Conservation (phyloP, 2,888 invertebrate genomes). For the Papilio elwesi region DNA sequence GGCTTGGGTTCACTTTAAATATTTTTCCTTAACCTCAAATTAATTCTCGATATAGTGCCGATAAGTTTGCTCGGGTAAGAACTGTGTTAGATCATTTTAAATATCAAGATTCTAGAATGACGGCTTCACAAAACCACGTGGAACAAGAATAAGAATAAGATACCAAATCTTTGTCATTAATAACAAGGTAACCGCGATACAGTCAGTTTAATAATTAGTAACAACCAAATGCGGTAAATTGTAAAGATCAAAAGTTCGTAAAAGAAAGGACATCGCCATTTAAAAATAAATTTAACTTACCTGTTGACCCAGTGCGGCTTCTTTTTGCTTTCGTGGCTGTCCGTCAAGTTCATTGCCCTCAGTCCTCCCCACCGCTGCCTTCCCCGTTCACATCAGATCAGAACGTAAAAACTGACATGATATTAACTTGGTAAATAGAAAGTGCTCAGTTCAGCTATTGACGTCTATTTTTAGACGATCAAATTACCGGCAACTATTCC, state of each 20-base stretch:
- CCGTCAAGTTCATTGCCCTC: slow-evolving; percentile 76
- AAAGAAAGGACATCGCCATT: slow-evolving; percentile 24
- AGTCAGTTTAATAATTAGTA: slow-evolving; percentile 47
- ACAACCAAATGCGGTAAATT: background rate
- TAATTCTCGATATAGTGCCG: too few species aligned
- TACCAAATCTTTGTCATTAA: background rate
- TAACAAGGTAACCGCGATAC: slow-evolving; percentile 39
- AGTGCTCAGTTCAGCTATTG: slow-evolving; percentile 68
- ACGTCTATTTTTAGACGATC: slow-evolving; percentile 64
- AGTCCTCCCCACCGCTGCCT: slow-evolving; percentile 52
- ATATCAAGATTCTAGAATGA: too few species aligned
- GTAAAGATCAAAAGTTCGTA: slow-evolving; percentile 8
- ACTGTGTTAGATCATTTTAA: background rate
- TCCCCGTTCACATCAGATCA: slow-evolving; percentile 50
- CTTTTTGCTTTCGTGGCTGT: slow-evolving; percentile 74
- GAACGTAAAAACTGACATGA: slow-evolving; percentile 72
- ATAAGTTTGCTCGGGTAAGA: too few species aligned
- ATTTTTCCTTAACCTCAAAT: too few species aligned
- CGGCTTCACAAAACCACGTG: too few species aligned
- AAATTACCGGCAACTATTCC: slow-evolving; percentile 40
- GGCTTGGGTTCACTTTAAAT: too few species aligned
- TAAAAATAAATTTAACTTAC: slow-evolving; percentile 48
- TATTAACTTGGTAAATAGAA: slow-evolving; percentile 75
- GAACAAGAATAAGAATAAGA: background rate
- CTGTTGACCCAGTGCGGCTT: slow-evolving; percentile 73